Percentiles rank a stretch among this genome's conserved stretches.
These are phyloP conservation scores for Phyto melanocephala DNA, from an alignment of 2,888 invertebrate species.

Conservation along the genomic window DNA sequence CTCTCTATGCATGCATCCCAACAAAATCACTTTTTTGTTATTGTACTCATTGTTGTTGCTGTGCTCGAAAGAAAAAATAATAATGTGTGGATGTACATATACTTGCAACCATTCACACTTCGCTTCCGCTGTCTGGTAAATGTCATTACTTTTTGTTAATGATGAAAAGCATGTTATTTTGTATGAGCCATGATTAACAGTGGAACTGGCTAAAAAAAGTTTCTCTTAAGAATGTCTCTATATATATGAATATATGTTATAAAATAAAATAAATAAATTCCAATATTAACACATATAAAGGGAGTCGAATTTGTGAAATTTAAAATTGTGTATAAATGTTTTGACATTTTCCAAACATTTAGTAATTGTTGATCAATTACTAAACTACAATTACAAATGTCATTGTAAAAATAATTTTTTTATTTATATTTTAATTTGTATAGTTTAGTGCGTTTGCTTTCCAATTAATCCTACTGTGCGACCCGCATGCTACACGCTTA, in stretches of 20 bases:
- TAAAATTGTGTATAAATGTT: too few relatives aligned
- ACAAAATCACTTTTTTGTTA: background rate
- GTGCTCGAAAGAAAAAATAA: background rate
- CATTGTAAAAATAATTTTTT: too few relatives aligned
- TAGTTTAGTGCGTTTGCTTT: too few relatives aligned
- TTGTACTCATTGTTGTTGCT: background rate
- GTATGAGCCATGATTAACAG: background rate
- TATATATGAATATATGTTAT: background rate
- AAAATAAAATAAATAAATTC: background rate
- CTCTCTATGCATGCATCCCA: background rate
- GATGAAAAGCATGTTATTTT: constrained; percentile 20
- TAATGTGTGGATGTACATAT: background rate
- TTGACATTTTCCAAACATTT: too few relatives aligned
- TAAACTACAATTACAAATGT: too few relatives aligned
- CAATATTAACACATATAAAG: too few relatives aligned
- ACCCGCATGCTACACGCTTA: too few relatives aligned
- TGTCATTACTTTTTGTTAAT: constrained; percentile 47
- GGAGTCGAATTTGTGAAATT: too few relatives aligned
- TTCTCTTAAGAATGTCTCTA: too few relatives aligned
- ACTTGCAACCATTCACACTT: constrained; percentile 11
- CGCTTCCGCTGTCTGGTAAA: constrained; percentile 38
- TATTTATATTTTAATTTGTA: too few relatives aligned
- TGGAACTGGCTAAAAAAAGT: background rate
- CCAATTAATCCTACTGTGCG: background rate
- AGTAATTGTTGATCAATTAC: too few relatives aligned